Evolutionary conservation across 1,140 invertebrate genomes (phyloP).

Genomic region (Eubasilissa regina): DNA sequence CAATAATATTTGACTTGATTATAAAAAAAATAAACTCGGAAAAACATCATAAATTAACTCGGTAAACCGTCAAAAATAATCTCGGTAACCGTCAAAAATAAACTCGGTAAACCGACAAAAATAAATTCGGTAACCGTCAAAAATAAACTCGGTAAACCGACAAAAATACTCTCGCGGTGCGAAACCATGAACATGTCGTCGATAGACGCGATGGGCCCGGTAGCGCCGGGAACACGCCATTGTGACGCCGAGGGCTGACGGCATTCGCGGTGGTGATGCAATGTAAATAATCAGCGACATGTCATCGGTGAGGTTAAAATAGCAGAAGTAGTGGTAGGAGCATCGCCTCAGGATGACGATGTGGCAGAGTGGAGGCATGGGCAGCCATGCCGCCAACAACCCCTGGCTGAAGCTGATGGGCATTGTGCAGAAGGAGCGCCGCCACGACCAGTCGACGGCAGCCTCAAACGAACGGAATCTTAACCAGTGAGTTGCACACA

Average conservation of each 20-base stretch:
- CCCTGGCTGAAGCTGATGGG: slow-evolving; percentile 89
- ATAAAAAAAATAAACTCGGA: too few relatives aligned
- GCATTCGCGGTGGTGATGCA: not conserved
- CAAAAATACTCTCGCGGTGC: too few relatives aligned
- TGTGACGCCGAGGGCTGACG: not conserved
- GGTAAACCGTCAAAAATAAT: too few relatives aligned
- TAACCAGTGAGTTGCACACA: slow-evolving; percentile 53
- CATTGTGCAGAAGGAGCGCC: slow-evolving; percentile 83
- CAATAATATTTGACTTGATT: too few relatives aligned
- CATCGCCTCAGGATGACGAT: slow-evolving; percentile 74
- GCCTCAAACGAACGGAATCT: slow-evolving; percentile 85
- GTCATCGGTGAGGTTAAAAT: slow-evolving; percentile 46
- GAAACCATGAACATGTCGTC: not conserved
- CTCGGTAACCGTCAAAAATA: too few relatives aligned
- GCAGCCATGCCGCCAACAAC: slow-evolving; percentile 81
- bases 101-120: too few relatives aligned
- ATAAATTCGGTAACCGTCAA: too few relatives aligned
- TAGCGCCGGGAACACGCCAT: not conserved
- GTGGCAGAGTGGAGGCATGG: slow-evolving; percentile 86
- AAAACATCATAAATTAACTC: too few relatives aligned
- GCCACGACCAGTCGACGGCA: slow-evolving; percentile 69
- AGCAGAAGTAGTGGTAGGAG: slow-evolving; percentile 4
- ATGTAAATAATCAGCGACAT: slow-evolving; percentile 24
- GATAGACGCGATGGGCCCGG: not conserved
- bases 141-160: too few relatives aligned